Base-by-base conservation (phyloP, 2,888 invertebrate genomes). In the Dryomyza anilis region DNA sequence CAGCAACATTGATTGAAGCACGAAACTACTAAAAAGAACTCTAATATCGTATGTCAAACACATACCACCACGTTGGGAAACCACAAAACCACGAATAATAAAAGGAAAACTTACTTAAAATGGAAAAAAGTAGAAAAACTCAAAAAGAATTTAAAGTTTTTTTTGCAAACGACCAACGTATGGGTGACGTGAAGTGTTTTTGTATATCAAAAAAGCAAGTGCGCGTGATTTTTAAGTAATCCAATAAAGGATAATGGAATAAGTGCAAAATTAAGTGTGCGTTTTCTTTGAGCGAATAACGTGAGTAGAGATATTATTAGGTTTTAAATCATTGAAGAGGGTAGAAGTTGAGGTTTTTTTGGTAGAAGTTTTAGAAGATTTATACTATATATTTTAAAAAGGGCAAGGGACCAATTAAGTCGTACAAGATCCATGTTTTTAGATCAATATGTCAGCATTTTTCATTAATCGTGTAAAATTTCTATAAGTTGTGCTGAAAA, bases 41-140 rank as follows among this genome's bases (percentile, higher is more conserved):
- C 70, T 64, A 71, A 74, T 74, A 73, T 72, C 72, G 67, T 73
- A 65, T 67, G 67, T 74, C 74, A 74, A 67, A 70, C 67, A 39
- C 58, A 58, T 58, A 58, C 58, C 4, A 25, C 10, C 8, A 21
- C 56, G 36, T 21, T 39, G 36, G 14, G 29, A 46, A 45, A 58
- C 3, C 12, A 8, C 16, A 58, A 29, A 21, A 16, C 27, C 58
- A 12, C 14, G 36, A 55, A 55, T 36, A 55, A 45, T 29, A 14
- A 12, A 43, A 23, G n/a, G 58, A 10, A 57, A 10, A 19, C 21
- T 12, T 21, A 46, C 5, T 21, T 2, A 39, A 16, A 21, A 27
- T 23, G 25, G 29, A 36, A 56, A 56, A 33, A 58, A 45, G 29
- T 45, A 12, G 10, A 10, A 16, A 58, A 43, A 27, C 30, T n/a